These are phyloP conservation scores for Melinaea marsaeus DNA, from an alignment of 2,888 invertebrate genomes.

Conservation along the genomic window DNA sequence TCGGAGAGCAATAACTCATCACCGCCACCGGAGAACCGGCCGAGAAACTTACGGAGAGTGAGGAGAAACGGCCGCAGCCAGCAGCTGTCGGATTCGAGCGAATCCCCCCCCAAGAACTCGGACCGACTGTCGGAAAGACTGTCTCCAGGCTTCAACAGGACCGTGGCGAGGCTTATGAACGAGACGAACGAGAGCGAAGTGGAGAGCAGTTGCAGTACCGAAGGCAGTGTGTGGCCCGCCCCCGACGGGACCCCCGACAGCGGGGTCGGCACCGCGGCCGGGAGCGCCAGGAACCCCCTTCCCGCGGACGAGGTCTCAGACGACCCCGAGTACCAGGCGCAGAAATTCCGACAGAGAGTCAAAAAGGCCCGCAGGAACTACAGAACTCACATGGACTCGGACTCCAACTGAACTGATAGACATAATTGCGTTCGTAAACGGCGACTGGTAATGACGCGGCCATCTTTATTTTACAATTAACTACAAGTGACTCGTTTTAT, in stretches of 20 bases:
- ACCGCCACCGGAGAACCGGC: slow-evolving; percentile 45
- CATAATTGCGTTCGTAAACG: slow-evolving; percentile 38
- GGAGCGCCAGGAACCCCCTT: slow-evolving; percentile 50
- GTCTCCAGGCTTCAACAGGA: slow-evolving; percentile 55
- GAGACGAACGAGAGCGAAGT: slow-evolving; percentile 73
- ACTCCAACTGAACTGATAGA: slow-evolving; percentile 75
- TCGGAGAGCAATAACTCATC: slow-evolving; percentile 46
- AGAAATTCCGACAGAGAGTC: slow-evolving; percentile 77
- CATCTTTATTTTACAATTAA: slow-evolving; percentile 7
- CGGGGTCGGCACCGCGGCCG: slow-evolving; percentile 58
- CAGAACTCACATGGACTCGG: slow-evolving; percentile 81
- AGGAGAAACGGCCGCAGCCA: slow-evolving; percentile 56
- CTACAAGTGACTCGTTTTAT: slow-evolving; percentile 8
- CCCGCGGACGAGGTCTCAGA: slow-evolving; percentile 60
- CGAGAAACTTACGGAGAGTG: slow-evolving; percentile 46
- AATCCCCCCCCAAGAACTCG: slow-evolving; percentile 56
- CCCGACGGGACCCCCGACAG: slow-evolving; percentile 55
- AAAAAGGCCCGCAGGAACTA: slow-evolving; percentile 81
- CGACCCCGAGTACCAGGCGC: slow-evolving; percentile 70
- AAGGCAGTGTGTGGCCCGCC: slow-evolving; percentile 54
- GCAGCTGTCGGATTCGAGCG: slow-evolving; percentile 64
- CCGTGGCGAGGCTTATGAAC: slow-evolving; percentile 68
- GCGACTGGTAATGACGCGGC: slow-evolving; percentile 36
- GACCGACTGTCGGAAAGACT: slow-evolving; percentile 48
- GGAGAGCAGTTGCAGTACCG: slow-evolving; percentile 71